Conservation (phyloP, 2,888 invertebrate genomes). For the Amphipyra tragopoginis region DNA sequence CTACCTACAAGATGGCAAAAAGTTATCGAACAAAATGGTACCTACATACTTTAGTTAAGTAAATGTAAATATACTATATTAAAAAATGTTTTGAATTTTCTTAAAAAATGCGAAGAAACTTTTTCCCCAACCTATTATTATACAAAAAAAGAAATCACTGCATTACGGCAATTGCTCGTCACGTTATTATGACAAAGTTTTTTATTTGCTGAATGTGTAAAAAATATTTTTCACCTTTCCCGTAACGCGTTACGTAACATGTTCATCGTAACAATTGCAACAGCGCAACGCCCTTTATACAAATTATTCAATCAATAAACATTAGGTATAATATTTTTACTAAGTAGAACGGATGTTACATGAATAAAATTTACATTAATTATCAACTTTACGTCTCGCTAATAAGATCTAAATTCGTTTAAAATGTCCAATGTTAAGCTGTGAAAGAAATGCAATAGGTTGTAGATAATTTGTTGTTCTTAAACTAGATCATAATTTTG, state of each 20-base stretch:
- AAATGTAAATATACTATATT: too few species aligned
- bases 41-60: too few species aligned
- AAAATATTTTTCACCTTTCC: too few species aligned
- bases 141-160: too few species aligned
- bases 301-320: slow-evolving; percentile 36
- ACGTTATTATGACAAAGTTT: too few species aligned
- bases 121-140: too few species aligned
- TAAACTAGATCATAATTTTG: slow-evolving; percentile 16
- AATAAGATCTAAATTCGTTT: slow-evolving; percentile 23
- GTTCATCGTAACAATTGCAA: slow-evolving; percentile 9
- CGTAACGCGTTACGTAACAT: slow-evolving; percentile 6
- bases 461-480: slow-evolving; percentile 9
- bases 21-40: too few species aligned
- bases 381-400: slow-evolving; percentile 4
- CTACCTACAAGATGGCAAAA: too few species aligned
- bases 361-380: slow-evolving; percentile 4
- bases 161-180: too few species aligned
- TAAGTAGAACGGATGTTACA: slow-evolving; percentile 71
- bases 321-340: slow-evolving; percentile 39
- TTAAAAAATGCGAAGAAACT: too few species aligned
- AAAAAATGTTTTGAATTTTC: too few species aligned
- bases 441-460: slow-evolving; percentile 14
- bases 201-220: too few species aligned
- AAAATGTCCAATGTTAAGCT: neutral
- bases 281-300: slow-evolving; percentile 11